A percentile compares a stretch with the other conserved stretches of the same genome.
phyloP scores from a whole-genome alignment of 2,113 vertebrate genomes.

The Pteropus alecto region DNA sequence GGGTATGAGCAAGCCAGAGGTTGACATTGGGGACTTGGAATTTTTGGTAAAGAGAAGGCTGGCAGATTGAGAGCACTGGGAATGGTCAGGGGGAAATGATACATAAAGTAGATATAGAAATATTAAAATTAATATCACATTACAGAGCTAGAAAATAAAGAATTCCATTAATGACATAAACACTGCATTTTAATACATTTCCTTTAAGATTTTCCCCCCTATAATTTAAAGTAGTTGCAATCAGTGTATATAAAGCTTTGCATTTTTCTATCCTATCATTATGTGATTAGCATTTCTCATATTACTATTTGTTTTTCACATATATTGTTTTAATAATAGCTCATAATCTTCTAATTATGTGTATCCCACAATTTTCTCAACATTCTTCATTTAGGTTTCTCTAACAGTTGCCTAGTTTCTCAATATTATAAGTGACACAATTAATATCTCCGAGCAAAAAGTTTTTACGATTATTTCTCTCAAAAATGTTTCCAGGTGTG shows the following conservation, averaged over 20 bases:
- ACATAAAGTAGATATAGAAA: neutral
- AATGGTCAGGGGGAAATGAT: neutral
- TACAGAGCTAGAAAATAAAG: neutral
- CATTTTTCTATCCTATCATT: neutral
- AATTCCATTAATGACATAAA: neutral
- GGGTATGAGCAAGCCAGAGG: neutral
- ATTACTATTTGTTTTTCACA: slow-evolving; percentile 4
- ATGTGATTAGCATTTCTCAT: slow-evolving; percentile 20
- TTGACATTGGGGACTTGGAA: neutral
- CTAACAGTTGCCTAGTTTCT: neutral
- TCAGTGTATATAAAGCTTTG: neutral
- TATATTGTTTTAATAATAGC: neutral
- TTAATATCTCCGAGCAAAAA: neutral
- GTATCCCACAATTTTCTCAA: neutral
- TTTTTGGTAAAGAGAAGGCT: neutral
- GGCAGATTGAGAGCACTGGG: neutral
- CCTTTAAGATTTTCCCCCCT: neutral
- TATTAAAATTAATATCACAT: neutral
- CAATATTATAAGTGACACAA: neutral
- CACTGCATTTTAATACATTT: neutral
- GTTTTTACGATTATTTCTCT: neutral
- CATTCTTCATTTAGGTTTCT: neutral
- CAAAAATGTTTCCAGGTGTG: neutral
- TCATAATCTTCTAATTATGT: slow-evolving; percentile 2
- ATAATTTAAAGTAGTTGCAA: neutral